Conservation (phyloP, 2,113 vertebrate genomes). For the Periophthalmodon schlosseri region DNA sequence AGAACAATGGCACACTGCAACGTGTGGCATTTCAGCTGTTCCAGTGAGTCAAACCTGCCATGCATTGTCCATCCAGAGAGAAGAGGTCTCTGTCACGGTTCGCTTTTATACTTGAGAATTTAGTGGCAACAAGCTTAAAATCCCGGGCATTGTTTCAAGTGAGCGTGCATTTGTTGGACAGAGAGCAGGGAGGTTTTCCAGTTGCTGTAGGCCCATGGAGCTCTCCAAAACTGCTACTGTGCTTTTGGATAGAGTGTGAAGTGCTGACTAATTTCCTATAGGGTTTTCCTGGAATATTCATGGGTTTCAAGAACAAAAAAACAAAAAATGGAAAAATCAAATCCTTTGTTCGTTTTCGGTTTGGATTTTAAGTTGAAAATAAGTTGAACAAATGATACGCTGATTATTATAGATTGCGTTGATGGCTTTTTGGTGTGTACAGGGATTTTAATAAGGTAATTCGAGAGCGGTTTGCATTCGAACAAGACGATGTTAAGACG, state of each 20-base stretch:
- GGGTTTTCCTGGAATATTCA: not conserved
- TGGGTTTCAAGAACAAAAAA: too few relatives aligned
- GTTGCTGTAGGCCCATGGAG: not conserved
- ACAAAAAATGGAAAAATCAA: too few relatives aligned
- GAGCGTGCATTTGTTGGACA: not conserved
- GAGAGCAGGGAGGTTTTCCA: not conserved
- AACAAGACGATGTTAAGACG: too few relatives aligned
- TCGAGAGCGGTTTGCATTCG: too few relatives aligned
- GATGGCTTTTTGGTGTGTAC: too few relatives aligned
- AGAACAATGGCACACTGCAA: not conserved
- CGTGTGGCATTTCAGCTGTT: conserved; percentile 4
- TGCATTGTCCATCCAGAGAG: not conserved
- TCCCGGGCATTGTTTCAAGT: conserved; percentile 4
- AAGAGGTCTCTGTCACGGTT: not conserved
- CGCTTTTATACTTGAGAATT: not conserved
- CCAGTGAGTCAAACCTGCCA: not conserved
- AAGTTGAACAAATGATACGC: too few relatives aligned
- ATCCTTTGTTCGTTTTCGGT: too few relatives aligned
- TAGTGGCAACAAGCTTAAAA: conserved; percentile 5
- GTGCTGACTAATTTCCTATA: not conserved
- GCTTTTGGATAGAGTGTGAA: not conserved
- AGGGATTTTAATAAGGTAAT: too few relatives aligned
- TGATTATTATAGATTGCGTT: too few relatives aligned
- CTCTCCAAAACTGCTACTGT: not conserved
- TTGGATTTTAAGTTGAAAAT: too few relatives aligned